Percentiles rank a stretch among this genome's conserved stretches.
Conservation (phyloP, 1,140 invertebrate genomes). For the Camponotus floridanus region DNA sequence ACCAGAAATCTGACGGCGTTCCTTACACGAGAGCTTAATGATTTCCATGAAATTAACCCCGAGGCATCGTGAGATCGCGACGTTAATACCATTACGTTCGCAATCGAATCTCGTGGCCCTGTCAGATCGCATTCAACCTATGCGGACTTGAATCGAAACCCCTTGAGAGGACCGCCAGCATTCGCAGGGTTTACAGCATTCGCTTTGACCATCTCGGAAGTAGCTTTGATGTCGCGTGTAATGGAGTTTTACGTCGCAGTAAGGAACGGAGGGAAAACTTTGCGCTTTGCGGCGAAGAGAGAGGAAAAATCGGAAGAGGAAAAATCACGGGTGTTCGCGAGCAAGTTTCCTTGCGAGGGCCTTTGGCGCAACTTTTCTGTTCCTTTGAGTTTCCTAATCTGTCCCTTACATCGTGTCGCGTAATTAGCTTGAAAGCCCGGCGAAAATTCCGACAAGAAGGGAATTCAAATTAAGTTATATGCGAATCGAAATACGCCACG, state of each 20-base stretch:
- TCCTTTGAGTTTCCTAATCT: conserved; percentile 75
- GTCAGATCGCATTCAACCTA: conserved; percentile 28
- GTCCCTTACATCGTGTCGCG: conserved; percentile 64
- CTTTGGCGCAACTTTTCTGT: conserved; percentile 61
- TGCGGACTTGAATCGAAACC: conserved; percentile 34
- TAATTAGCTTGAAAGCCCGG: conserved; percentile 78
- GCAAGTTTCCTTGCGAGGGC: conserved; percentile 11
- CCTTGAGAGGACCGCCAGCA: conserved; percentile 31
- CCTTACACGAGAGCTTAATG: conserved; percentile 1
- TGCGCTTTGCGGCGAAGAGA: neutral
- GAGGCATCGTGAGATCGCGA: conserved; percentile 29
- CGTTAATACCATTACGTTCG: conserved; percentile 34
- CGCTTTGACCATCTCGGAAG: conserved; percentile 40
- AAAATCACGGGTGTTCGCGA: conserved; percentile 49
- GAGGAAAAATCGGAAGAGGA: neutral
- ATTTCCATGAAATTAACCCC: conserved; percentile 49
- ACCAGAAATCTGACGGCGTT: neutral
- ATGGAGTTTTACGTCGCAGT: conserved; percentile 70
- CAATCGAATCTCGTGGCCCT: neutral
- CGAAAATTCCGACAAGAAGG: conserved; percentile 60
- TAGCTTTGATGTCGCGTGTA: conserved; percentile 74
- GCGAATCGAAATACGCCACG: conserved; percentile 40
- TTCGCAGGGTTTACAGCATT: conserved; percentile 13
- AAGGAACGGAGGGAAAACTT: conserved; percentile 60
- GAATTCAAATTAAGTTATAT: conserved; percentile 60